Evolutionary conservation across 1,140 invertebrate genomes (phyloP).

Genomic region (Potamilus streckersoni): DNA sequence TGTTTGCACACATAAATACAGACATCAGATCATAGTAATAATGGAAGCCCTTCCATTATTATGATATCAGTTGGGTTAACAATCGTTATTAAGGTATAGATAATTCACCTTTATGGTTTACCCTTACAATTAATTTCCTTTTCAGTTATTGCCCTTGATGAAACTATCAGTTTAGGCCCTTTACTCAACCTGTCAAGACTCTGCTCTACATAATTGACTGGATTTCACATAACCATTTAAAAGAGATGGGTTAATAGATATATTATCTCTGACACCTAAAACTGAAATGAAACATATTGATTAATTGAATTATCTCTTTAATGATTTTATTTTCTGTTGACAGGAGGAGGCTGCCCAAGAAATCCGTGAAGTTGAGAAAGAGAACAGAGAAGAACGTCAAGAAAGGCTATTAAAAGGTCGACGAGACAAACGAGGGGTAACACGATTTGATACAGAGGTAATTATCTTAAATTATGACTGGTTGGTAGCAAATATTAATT

Average conservation of each 20-base stretch:
- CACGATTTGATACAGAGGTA: conserved; percentile 44
- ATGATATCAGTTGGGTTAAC: no score
- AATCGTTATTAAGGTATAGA: no score
- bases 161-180: no score
- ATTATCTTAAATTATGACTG: conserved; percentile 6
- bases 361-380: conserved; percentile 42
- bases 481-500: no score
- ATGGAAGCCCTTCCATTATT: no score
- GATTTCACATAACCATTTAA: background rate
- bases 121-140: no score
- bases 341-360: conserved; percentile 50
- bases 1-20: no score
- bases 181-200: no score
- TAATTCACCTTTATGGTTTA: no score
- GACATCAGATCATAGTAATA: no score
- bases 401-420: conserved; percentile 9
- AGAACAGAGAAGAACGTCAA: conserved; percentile 32
- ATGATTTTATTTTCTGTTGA: background rate
- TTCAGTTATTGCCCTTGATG: no score
- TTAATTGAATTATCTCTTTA: background rate
- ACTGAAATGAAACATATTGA: background rate
- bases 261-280: background rate
- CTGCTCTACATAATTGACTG: background rate
- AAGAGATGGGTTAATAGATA: background rate
- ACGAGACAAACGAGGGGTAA: conserved; percentile 30